Percentiles rank a stretch among this genome's conserved stretches.
These are phyloP conservation scores for Cyclopterus lumpus DNA, from an alignment of 2,797 vertebrate genomes.

Conservation along the genomic window DNA sequence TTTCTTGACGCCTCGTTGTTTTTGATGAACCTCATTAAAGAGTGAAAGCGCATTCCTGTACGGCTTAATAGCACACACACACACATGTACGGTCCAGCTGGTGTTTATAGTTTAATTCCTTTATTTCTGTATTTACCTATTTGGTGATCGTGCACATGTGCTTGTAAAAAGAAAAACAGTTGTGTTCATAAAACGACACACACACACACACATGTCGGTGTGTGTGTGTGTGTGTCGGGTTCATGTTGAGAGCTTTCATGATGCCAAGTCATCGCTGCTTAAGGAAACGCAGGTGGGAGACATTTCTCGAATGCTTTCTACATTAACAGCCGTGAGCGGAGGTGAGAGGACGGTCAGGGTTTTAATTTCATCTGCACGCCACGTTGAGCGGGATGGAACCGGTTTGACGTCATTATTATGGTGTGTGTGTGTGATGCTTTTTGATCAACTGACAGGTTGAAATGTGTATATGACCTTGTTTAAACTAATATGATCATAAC, in stretches of 20 bases:
- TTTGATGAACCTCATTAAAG: conserved; percentile 70
- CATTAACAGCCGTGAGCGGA: conserved; percentile 37
- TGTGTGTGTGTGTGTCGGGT: too few relatives aligned
- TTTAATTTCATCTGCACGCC: conserved; percentile 47
- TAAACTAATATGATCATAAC: neutral
- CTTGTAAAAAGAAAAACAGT: conserved; percentile 63
- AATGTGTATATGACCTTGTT: neutral
- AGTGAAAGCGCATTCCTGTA: conserved; percentile 60
- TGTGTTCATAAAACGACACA: conserved; percentile 47
- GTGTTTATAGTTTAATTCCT: conserved; percentile 54
- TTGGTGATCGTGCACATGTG: conserved; percentile 61
- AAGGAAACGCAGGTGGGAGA: conserved; percentile 62
- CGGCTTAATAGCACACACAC: conserved; percentile 55
- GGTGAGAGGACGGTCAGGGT: conserved; percentile 63
- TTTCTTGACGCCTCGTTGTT: conserved; percentile 48
- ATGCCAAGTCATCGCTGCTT: conserved; percentile 38
- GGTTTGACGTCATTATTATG: too few relatives aligned
- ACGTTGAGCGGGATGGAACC: too few relatives aligned
- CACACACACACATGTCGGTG: conserved; percentile 1
- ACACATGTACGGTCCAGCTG: conserved; percentile 18
- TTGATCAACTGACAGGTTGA: neutral
- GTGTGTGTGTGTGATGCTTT: neutral
- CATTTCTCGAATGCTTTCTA: conserved; percentile 49
- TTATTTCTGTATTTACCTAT: conserved; percentile 40
- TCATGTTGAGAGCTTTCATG: too few relatives aligned